A percentile compares a stretch with the other conserved stretches of the same genome.
These are phyloP conservation scores for Torymus tubicola DNA, from an alignment of 2,888 invertebrate genomes.

Conservation along the genomic window DNA sequence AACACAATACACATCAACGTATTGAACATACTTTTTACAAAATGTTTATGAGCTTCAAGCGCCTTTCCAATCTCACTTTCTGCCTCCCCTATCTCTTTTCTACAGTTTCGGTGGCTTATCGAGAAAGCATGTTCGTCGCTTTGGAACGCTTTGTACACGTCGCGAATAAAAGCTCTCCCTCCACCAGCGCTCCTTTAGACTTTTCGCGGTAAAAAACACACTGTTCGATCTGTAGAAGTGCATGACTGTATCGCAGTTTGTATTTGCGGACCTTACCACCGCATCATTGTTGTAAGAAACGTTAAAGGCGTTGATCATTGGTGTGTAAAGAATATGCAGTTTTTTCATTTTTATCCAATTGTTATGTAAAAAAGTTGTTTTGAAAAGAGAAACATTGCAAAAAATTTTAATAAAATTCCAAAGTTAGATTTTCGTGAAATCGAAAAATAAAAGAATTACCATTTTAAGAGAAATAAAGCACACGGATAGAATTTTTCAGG, in stretches of 20 bases:
- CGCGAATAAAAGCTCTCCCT: conserved; percentile 61
- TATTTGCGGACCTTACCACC: conserved; percentile 66
- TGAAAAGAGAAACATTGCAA: too few species aligned
- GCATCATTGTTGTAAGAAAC: too few species aligned
- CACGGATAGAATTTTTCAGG: too few species aligned
- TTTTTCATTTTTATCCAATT: too few species aligned
- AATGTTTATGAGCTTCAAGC: background rate
- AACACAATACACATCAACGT: background rate
- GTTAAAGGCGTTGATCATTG: too few species aligned
- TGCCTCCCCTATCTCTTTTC: conserved; percentile 49
- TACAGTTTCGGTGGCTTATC: conserved; percentile 53
- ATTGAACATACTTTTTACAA: conserved; percentile 34
- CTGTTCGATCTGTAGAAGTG: conserved; percentile 69
- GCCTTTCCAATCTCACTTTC: background rate
- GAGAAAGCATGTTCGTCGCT: conserved; percentile 55
- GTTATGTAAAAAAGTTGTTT: too few species aligned
- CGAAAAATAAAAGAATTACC: too few species aligned
- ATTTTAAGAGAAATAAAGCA: too few species aligned
- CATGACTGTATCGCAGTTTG: conserved; percentile 68
- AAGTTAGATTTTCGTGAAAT: too few species aligned
- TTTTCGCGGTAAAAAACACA: conserved; percentile 70
- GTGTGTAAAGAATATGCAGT: too few species aligned
- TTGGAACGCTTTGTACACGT: conserved; percentile 47
- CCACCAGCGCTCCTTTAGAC: conserved; percentile 59
- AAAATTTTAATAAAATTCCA: too few species aligned